Evolutionary conservation across 2,113 vertebrate genomes (phyloP).

Genomic region (mouse (Mus musculus)): GRCm39 chr4:99484501-99485000

Average conservation of each 20-base stretch:
- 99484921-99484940: neutral
- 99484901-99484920: neutral
- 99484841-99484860: neutral
- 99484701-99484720: neutral
- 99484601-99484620: neutral
- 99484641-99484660: neutral
- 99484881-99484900: neutral
- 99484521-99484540: neutral
- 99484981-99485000: constrained; percentile 15
- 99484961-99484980: neutral
- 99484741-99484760: neutral
- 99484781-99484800: neutral
- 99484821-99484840: neutral
- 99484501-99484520: neutral
- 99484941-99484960: neutral
- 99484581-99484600: neutral
- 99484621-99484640: neutral
- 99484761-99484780: neutral
- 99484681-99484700: neutral
- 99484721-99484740: neutral
- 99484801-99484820: neutral
- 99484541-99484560: neutral
- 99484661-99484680: constrained; percentile 6
- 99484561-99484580: neutral
- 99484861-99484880: neutral